Conservation (phyloP, 2,113 vertebrate genomes). For the Actenoides lindsayi region DNA sequence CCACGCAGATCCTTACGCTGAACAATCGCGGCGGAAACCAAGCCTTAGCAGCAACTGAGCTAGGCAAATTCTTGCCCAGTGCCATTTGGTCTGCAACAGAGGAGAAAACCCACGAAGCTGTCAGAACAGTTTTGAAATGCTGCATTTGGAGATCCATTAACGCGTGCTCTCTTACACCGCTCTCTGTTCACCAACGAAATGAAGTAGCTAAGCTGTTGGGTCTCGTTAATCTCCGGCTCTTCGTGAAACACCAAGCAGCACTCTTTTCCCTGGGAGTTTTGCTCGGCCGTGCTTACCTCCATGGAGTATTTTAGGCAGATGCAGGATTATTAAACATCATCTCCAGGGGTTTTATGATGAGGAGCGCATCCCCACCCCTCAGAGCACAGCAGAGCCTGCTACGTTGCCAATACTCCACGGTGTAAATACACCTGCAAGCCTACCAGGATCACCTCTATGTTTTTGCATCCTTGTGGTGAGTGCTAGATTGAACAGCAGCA, state of each 20-base stretch:
- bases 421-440: neutral
- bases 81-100: neutral
- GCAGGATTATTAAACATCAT: neutral
- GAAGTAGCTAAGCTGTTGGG: neutral
- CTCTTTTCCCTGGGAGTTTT: neutral
- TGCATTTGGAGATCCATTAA: neutral
- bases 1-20: neutral
- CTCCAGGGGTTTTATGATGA: neutral
- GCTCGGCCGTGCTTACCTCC: neutral
- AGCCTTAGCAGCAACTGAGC: neutral
- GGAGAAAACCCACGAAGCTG: neutral
- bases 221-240: neutral
- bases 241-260: neutral
- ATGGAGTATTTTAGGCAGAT: neutral
- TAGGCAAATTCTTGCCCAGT: neutral
- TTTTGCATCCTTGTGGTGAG: neutral
- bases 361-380: neutral
- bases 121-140: neutral
- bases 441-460: neutral
- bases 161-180: neutral
- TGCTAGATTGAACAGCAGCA: neutral
- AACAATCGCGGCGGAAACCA: neutral
- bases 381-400: neutral
- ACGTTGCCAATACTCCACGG: neutral
- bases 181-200: neutral